These are phyloP conservation scores for Morone saxatilis DNA, from an alignment of 2,113 vertebrate genomes.

Conservation along the genomic window DNA sequence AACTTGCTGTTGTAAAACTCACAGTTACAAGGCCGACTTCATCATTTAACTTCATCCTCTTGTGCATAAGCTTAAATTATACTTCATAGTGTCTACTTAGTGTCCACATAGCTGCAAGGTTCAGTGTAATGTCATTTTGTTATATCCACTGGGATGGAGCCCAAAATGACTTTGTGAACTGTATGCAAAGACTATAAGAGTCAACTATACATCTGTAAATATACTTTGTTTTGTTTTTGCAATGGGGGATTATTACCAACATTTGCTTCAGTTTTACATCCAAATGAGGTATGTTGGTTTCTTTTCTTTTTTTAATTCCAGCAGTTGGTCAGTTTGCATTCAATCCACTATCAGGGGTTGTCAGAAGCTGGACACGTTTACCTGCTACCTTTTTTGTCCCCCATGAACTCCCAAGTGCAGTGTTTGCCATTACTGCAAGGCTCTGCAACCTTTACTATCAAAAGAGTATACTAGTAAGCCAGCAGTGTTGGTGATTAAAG, in stretches of 20 bases:
- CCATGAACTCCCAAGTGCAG: too few relatives aligned
- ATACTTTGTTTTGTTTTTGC: too few relatives aligned
- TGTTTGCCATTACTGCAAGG: too few relatives aligned
- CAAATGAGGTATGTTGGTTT: background rate
- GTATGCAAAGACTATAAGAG: background rate
- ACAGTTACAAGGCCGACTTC: background rate
- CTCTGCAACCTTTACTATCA: too few relatives aligned
- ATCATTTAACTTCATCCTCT: background rate
- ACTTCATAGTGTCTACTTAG: background rate
- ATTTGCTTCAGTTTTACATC: background rate
- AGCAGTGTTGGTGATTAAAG: too few relatives aligned
- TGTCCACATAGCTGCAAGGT: background rate
- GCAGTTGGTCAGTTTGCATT: too few relatives aligned
- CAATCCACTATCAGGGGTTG: too few relatives aligned
- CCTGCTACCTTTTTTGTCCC: too few relatives aligned
- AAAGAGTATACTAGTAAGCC: too few relatives aligned
- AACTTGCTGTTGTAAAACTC: background rate
- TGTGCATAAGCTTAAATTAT: background rate
- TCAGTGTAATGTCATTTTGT: background rate
- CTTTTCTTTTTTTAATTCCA: too few relatives aligned
- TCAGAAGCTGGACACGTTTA: too few relatives aligned
- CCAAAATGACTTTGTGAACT: background rate
- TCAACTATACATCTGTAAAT: background rate
- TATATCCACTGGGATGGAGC: background rate
- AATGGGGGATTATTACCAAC: background rate